Base-by-base conservation (phyloP, 2,797 vertebrate species). In the Tiaroga cobitis region DNA sequence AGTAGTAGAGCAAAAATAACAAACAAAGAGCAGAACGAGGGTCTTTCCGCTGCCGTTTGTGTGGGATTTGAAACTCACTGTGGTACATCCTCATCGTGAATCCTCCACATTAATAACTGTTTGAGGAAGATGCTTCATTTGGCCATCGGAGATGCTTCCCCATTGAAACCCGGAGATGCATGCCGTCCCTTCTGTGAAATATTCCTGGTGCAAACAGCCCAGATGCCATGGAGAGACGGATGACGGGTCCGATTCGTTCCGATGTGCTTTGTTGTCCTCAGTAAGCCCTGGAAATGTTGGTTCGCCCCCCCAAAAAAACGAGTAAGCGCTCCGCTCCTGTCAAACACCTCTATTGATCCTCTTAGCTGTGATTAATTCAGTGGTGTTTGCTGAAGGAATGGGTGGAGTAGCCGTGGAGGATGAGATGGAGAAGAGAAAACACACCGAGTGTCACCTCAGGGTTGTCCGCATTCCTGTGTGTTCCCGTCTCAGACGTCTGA, bases 371-470 rank as follows among this genome's bases (percentile, higher is more conserved):
- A 88, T 87, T 82, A 85, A 82, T 89, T 85, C 83, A 89, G 67
- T n/a, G 18, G 65, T 87, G 79, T 78, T 80, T 82, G 79, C 67
- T 74, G 49, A 74, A 86, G 79, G 74, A 77, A 89, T 51, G 81
- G 87, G 82, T 84, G 80, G 76, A 87, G 85, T 24, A 83, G 69
- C 77, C 34, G 63, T 72, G 63, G 70, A 81, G 75, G 81, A 77
- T 70, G 79, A 85, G 54, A 82, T 37, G 65, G 63, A 61, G 43
- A 80, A 21, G 29, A 41, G 11, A 41, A 79, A 86, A 24, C 21
- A 75, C 34, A 92, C 91, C 92, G 91, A 87, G 92, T 93, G 92
- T 93, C 95, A 87, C 93, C 91, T 95, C 94, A 77, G 75, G 59
- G 65, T 73, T 61, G 82, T 51, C 68, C 6, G 67, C 51, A 13